Evolutionary conservation across 1,140 invertebrate genomes (phyloP), one percentile per base, ranked within the genome.

Genomic region (Drosophila aff.): DNA sequence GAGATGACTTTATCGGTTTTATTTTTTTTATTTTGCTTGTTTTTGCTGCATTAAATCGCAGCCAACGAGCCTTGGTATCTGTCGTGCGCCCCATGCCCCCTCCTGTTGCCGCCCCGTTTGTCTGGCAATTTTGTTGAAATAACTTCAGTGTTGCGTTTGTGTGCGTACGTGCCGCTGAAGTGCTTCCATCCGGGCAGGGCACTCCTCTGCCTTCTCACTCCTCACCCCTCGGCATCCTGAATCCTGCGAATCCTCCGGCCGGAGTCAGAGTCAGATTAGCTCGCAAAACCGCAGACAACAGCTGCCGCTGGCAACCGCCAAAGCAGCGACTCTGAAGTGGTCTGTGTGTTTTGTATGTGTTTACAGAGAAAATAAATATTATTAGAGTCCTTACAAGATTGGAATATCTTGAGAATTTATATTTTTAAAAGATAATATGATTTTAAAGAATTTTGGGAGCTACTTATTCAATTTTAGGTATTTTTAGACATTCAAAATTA

Each of bases 41-140:
- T 44, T 65, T 82, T 86, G 83, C 80, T 87, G 83, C 83, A 87
- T 87, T 87, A 87, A 87, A 87, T 87, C 84, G 83, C 82, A 85
- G 82, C 82, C 82, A 79, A 79, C 80, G 66, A 79, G 76, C 58
- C 76, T 81, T 86, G 84, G 58, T 87, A 78, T 74, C 80, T 74
- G 66, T 69, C 46, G 15, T 71, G 21, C 11, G 26, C 8, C 46
- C 11, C 16, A 13, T 33, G 0, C 16, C 18, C 10, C n/a, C 26
- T 23, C 53, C 36, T 15, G 15, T 15, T n/a, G 23, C 38, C 38
- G 46, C 10, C 52, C 79, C 76, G 72, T 89, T 87, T 89, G 84
- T 89, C 85, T 89, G 85, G 81, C 82, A 86, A 86, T 86, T 86
- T 86, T 86, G 82, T 86, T 86, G 82, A 86, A 90, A 89, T 89